Base-by-base conservation (phyloP, 2,113 vertebrate genomes). In the Amia ocellicauda region DNA sequence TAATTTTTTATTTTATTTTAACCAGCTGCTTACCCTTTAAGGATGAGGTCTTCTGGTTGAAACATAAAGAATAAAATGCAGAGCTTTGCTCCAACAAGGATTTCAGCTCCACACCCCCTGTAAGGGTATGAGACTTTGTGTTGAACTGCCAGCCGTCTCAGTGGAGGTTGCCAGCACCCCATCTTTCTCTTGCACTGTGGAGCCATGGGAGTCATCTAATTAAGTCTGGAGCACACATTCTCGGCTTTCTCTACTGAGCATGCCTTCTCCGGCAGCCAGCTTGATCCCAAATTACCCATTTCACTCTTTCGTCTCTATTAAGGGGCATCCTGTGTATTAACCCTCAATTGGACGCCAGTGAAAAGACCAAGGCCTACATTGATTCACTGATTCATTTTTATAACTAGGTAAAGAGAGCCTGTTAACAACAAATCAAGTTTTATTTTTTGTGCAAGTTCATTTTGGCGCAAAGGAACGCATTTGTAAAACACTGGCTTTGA, bases 391-490 rank as follows among this genome's bases (percentile, higher is more conserved):
- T 2, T n/a, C 8, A 11, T 36, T 10, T 58, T 22, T 23, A 29
- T 29, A 58, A 41, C 29, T 20, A 40, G 17, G 22, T 13, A 43
- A 42, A n/a, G 28, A 50, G 19, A n/a, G 54, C 16, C 11, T 8
- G n/a, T 24, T 51, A 29, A 23, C 36, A 45, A 19, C 28, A n/a
- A 7, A 31, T 49, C 50, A 26, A 47, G 53, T 40, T 66, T 58
- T 43, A 29, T 51, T 66, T 41, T 50, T 41, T 27, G 8, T 45
- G 62, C 36, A 52, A 28, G 51, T 40, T 40, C n/a, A 29, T 51
- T 19, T 40, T 62, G 60, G 60, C 28, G 22, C n/a, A 36, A 45
- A 56, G 14, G 29, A 7, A 19, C 14, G 11, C 36, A 58, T 50
- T 58, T 19, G 24, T 43, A 62, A 36, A 36, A 36, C 1, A 7